Conservation (phyloP, 1,140 invertebrate species). For the Drosophila azteca region DNA sequence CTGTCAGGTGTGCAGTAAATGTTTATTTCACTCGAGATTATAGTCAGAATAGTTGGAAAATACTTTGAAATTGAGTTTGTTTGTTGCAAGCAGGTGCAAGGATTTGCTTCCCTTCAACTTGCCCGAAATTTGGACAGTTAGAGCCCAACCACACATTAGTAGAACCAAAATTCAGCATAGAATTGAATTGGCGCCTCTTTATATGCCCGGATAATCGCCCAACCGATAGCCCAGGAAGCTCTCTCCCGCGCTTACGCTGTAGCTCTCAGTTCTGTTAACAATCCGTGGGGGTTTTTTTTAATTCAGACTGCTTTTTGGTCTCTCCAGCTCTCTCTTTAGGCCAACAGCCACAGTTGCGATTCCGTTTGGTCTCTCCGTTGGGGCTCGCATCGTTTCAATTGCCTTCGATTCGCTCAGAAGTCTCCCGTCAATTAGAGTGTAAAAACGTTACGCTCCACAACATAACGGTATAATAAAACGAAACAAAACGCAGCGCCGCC, state of each 20-base stretch:
- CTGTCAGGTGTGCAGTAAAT: too few species aligned
- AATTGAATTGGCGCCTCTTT: constrained; percentile 68
- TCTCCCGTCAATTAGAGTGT: constrained; percentile 79
- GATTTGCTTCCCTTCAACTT: too few species aligned
- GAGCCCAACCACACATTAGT: not conserved
- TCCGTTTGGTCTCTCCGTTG: constrained; percentile 1
- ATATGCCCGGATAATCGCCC: constrained; percentile 60
- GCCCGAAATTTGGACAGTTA: not conserved
- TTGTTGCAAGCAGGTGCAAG: too few species aligned
- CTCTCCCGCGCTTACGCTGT: constrained; percentile 25
- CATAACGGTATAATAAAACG: not conserved
- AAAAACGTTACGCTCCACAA: constrained; percentile 71
- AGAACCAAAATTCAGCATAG: not conserved
- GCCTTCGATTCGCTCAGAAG: constrained; percentile 65
- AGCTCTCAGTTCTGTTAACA: not conserved
- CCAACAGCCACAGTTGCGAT: constrained; percentile 38
- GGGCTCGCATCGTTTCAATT: constrained; percentile 36
- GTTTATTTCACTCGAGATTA: too few species aligned
- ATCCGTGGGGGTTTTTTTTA: constrained; percentile 14
- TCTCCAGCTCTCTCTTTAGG: constrained; percentile 14
- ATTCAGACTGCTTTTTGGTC: constrained; percentile 1
- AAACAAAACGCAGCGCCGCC: constrained; percentile 58
- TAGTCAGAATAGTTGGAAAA: too few species aligned
- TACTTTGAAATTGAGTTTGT: too few species aligned
- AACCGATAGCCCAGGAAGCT: constrained; percentile 40